Evolutionary conservation across 2,797 vertebrate genomes (phyloP).

Genomic region (Loris lydekkerianus): DNA sequence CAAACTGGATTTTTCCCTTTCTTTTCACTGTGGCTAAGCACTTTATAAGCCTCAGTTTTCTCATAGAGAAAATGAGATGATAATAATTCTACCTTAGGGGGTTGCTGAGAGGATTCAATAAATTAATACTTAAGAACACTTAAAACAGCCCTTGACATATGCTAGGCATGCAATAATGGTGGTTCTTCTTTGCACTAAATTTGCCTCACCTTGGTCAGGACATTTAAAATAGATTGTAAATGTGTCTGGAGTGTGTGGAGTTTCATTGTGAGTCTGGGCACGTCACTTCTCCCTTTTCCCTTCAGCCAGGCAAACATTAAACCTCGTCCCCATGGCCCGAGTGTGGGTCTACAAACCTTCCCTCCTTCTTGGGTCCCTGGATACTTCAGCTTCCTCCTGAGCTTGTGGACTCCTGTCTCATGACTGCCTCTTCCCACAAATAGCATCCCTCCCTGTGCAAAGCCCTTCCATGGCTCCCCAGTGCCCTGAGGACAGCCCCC

Average conservation of each 20-base stretch:
- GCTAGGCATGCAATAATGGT: rapidly evolving
- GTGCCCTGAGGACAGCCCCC: background rate
- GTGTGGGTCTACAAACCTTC: background rate
- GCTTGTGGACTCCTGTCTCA: background rate
- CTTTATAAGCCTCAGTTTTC: background rate
- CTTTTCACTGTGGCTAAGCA: background rate
- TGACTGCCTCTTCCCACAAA: background rate
- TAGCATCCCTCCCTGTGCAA: background rate
- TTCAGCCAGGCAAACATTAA: background rate
- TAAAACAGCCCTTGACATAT: background rate
- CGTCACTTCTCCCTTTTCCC: background rate
- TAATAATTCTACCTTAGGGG: background rate
- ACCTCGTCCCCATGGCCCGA: rapidly evolving
- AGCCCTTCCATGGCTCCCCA: background rate
- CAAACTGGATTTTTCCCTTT: background rate
- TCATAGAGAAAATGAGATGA: background rate
- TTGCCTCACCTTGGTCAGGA: background rate
- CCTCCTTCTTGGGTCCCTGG: background rate
- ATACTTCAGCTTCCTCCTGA: background rate
- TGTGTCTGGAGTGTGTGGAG: background rate
- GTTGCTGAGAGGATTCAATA: background rate
- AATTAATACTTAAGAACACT: background rate
- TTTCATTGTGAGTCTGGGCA: background rate
- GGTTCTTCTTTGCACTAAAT: background rate
- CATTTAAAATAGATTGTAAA: background rate